phyloP scores from a whole-genome alignment of 2,888 invertebrate species.

The Synergus itoensis region DNA sequence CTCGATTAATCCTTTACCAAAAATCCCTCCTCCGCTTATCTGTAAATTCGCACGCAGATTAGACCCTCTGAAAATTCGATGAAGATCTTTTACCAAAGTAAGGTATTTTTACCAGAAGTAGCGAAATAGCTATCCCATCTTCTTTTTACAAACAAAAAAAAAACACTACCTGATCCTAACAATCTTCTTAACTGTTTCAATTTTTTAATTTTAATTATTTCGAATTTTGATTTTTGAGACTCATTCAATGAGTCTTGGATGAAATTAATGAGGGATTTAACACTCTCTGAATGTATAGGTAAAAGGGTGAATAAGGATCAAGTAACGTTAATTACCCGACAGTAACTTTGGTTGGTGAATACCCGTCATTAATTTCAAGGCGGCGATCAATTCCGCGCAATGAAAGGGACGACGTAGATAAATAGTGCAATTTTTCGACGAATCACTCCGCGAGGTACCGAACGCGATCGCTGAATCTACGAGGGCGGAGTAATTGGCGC shows the following conservation, averaged over 20 bases:
- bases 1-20: slow-evolving; percentile 56
- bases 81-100: neutral
- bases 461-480: slow-evolving; percentile 52
- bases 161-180: too few species aligned
- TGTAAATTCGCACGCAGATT: neutral
- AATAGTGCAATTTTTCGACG: slow-evolving; percentile 62
- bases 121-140: neutral
- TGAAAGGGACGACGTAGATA: slow-evolving; percentile 49
- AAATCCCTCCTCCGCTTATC: slow-evolving; percentile 26
- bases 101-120: neutral
- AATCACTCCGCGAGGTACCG: slow-evolving; percentile 60
- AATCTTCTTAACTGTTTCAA: too few species aligned
- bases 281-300: neutral
- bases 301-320: neutral
- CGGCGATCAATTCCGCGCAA: slow-evolving; percentile 18
- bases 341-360: slow-evolving; percentile 17
- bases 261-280: neutral
- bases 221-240: neutral
- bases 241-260: neutral
- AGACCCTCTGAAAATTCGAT: neutral
- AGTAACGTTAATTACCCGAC: slow-evolving; percentile 18
- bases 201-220: neutral
- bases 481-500: slow-evolving; percentile 60
- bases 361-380: slow-evolving; percentile 31
- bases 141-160: neutral